Percentiles rank a stretch among this genome's conserved stretches.
phyloP scores from a whole-genome alignment of 2,888 invertebrate species.

The Tachina fera region DNA sequence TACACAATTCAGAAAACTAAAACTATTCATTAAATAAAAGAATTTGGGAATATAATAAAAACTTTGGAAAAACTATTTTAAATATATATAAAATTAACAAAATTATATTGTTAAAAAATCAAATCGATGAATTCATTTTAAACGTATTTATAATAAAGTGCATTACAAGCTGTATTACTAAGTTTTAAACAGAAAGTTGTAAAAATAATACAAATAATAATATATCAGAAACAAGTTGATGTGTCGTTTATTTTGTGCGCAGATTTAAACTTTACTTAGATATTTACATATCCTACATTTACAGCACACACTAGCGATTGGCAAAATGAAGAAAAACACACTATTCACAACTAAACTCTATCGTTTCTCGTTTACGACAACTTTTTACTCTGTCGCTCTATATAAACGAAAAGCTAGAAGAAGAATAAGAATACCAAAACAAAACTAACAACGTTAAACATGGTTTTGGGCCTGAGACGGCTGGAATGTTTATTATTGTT shows the following conservation, averaged over 20 bases:
- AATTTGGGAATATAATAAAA: conserved; percentile 19
- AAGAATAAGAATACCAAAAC: no score
- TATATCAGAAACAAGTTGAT: conserved; percentile 10
- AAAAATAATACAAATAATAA: conserved; percentile 37
- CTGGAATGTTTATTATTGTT: no score
- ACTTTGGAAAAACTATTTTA: not conserved
- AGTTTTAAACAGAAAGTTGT: conserved; percentile 52
- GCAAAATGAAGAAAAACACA: no score
- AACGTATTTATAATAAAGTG: conserved; percentile 15
- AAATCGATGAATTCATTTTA: conserved; percentile 33
- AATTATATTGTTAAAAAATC: conserved; percentile 40
- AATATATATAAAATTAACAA: not conserved
- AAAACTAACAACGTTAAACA: no score
- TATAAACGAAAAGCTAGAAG: no score
- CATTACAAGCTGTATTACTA: conserved; percentile 49
- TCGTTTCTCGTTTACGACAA: no score
- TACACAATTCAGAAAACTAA: not conserved
- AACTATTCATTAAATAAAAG: conserved; percentile 9
- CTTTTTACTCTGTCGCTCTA: no score
- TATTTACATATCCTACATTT: no score
- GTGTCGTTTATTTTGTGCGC: not conserved
- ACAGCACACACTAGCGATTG: no score
- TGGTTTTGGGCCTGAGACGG: no score
- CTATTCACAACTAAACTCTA: no score
- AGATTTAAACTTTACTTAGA: not conserved